Conservation (phyloP, 2,113 vertebrate species). For the Brachirus orientalis region DNA sequence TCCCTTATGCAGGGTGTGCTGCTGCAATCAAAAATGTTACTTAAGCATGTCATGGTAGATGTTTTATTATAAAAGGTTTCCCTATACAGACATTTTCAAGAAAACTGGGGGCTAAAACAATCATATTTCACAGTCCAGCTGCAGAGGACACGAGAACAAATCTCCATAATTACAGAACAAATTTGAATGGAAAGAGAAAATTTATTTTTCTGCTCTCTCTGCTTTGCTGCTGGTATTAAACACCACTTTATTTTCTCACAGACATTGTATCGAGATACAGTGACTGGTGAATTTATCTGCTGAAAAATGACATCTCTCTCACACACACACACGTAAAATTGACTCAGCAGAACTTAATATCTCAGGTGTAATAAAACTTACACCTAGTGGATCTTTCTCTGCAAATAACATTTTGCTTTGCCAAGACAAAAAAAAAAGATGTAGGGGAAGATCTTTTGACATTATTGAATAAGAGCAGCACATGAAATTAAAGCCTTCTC, state of each 20-base stretch:
- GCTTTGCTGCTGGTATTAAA: too few relatives aligned
- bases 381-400: slow-evolving; percentile 24
- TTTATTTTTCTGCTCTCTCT: too few relatives aligned
- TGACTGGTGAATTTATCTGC: slow-evolving; percentile 3
- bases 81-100: slow-evolving; percentile 10
- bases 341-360: neutral
- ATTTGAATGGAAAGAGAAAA: neutral
- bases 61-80: slow-evolving; percentile 7
- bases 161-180: neutral
- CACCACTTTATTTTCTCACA: slow-evolving; percentile 11
- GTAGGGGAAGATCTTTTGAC: neutral
- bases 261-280: neutral
- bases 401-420: neutral
- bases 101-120: slow-evolving; percentile 27
- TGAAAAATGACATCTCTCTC: neutral
- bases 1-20: neutral
- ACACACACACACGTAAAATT: slow-evolving; percentile 7
- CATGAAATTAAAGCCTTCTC: neutral
- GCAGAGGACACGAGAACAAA: slow-evolving; percentile 12
- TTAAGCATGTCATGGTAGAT: slow-evolving; percentile 14
- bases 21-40: slow-evolving; percentile 4
- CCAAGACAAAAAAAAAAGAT: neutral
- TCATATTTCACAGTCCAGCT: slow-evolving; percentile 22
- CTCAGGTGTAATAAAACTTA: slow-evolving; percentile 70
- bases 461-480: too few relatives aligned